Conservation (phyloP, 2,113 vertebrate species). For the Tetraodon nigroviridis region DNA sequence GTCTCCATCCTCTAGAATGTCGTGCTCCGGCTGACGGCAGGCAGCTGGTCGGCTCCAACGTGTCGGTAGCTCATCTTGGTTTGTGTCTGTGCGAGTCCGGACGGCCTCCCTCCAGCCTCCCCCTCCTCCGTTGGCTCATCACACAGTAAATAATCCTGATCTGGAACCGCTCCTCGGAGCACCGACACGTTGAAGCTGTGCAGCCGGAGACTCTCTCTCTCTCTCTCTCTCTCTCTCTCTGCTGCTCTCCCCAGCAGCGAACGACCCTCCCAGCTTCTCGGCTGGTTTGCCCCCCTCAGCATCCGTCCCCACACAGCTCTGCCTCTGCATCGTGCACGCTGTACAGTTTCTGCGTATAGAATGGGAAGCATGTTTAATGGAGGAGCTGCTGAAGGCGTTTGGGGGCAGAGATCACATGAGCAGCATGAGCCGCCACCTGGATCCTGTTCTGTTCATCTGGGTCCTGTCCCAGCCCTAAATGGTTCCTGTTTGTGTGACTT, state of each 20-base stretch:
- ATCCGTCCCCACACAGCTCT: slow-evolving; percentile 1
- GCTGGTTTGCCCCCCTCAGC: background rate
- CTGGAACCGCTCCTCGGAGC: too few species aligned
- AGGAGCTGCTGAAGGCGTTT: slow-evolving; percentile 52
- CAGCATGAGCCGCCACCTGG: too few species aligned
- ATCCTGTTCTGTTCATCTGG: background rate
- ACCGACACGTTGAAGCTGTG: too few species aligned
- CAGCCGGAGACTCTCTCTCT: too few species aligned
- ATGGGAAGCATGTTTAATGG: slow-evolving; percentile 72
- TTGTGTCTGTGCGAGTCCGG: too few species aligned
- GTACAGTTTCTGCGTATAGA: slow-evolving; percentile 71
- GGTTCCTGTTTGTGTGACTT: slow-evolving; percentile 48
- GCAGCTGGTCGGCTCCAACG: too few species aligned
- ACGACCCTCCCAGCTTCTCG: background rate
- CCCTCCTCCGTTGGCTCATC: too few species aligned
- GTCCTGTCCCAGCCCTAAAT: slow-evolving; percentile 6
- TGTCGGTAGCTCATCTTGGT: too few species aligned
- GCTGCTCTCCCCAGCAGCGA: background rate
- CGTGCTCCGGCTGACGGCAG: background rate
- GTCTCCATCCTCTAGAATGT: background rate
- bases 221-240: too few species aligned
- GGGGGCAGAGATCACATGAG: slow-evolving; percentile 40
- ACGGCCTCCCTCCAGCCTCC: too few species aligned
- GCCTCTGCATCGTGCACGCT: slow-evolving; percentile 32
- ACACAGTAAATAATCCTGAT: too few species aligned